phyloP scores from a whole-genome alignment of 1,140 invertebrate genomes.

The Drosophila grimshawi region DNA sequence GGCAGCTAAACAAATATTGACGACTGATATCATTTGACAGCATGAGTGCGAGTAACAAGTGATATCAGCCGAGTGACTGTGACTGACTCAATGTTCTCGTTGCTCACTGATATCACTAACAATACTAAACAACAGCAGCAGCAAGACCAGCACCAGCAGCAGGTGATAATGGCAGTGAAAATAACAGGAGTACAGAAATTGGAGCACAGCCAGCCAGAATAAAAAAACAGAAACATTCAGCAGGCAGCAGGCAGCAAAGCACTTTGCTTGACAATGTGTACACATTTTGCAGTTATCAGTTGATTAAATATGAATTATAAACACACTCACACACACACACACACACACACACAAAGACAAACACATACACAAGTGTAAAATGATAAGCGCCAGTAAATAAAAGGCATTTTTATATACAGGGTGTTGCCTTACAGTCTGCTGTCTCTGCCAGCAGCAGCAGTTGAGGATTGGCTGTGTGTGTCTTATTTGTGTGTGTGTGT shows the following conservation, averaged over 20 bases:
- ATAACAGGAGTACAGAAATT: slow-evolving; percentile 74
- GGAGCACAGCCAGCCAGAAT: slow-evolving; percentile 46
- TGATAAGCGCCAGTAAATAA: slow-evolving; percentile 67
- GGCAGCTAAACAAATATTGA: slow-evolving; percentile 32
- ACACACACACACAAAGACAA: slow-evolving; percentile 19
- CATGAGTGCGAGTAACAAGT: slow-evolving; percentile 13
- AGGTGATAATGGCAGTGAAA: slow-evolving; percentile 70
- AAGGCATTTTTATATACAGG: slow-evolving; percentile 52
- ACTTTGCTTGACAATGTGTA: slow-evolving; percentile 17
- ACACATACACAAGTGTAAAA: slow-evolving; percentile 46
- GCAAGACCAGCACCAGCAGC: slow-evolving; percentile 21
- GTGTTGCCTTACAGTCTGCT: slow-evolving; percentile 22
- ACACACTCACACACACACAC: slow-evolving; percentile 28
- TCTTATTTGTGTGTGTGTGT: no score
- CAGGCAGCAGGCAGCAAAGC: background rate
- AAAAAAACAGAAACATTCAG: background rate
- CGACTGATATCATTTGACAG: slow-evolving; percentile 41
- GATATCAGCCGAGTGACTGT: slow-evolving; percentile 45
- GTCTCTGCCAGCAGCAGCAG: no score
- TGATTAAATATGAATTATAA: slow-evolving; percentile 82
- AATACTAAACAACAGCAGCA: background rate
- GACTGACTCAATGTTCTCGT: background rate
- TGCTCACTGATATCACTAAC: slow-evolving; percentile 37
- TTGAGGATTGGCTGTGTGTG: no score
- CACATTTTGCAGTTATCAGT: slow-evolving; percentile 69